Conservation (phyloP, 2,888 invertebrate species). For the Nymphalis c-album region DNA sequence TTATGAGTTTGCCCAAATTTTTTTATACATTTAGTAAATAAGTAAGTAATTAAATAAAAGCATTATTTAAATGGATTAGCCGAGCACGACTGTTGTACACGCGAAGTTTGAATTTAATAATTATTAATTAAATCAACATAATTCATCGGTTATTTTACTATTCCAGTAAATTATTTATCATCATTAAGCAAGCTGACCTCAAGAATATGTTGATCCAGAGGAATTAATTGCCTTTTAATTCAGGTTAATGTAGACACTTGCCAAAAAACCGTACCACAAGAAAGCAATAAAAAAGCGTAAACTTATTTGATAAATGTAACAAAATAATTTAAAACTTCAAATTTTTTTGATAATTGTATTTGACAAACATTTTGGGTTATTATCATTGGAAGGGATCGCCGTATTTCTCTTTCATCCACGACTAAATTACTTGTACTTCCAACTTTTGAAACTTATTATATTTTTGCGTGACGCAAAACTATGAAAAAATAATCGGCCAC, state of each 20-base stretch:
- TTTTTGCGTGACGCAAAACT: constrained; percentile 32
- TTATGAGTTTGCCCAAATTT: too few relatives aligned
- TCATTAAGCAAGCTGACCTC: neutral
- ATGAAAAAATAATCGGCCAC: constrained; percentile 29
- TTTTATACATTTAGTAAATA: neutral
- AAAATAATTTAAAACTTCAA: too few relatives aligned
- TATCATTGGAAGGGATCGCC: constrained; percentile 21
- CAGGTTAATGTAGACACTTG: too few relatives aligned
- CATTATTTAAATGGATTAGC: constrained; percentile 11
- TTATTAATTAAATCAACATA: constrained; percentile 9
- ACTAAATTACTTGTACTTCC: constrained; percentile 30
- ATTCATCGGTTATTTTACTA: neutral
- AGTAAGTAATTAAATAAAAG: constrained; percentile 3
- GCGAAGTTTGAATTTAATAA: constrained; percentile 14
- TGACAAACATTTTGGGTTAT: constrained; percentile 11
- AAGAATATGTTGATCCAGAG: neutral
- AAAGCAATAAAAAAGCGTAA: neutral
- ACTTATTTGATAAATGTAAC: too few relatives aligned
- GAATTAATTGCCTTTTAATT: too few relatives aligned
- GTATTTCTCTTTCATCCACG: constrained; percentile 31
- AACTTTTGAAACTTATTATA: constrained; percentile 30
- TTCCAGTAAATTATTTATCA: neutral
- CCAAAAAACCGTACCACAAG: too few relatives aligned
- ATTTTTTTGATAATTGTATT: neutral
- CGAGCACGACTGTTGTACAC: constrained; percentile 14